phyloP scores from a whole-genome alignment of 1,140 invertebrate species.

The Hormaphis cornu region DNA sequence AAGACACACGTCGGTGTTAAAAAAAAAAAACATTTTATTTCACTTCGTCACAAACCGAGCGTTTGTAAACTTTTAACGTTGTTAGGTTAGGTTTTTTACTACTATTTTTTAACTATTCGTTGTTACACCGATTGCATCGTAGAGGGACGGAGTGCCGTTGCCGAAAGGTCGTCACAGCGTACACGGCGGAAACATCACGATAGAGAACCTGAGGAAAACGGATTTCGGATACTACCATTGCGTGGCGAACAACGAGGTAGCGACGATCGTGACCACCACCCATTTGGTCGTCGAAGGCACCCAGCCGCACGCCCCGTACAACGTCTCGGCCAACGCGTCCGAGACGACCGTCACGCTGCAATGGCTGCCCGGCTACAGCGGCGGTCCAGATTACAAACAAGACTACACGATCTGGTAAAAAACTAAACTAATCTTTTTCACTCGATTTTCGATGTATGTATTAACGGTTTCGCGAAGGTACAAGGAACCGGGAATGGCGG shows the following conservation, averaged over 20 bases:
- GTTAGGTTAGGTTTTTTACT: too few species aligned
- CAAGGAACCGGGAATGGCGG: slow-evolving; percentile 65
- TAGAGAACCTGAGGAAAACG: slow-evolving; percentile 70
- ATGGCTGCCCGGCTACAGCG: slow-evolving; percentile 91
- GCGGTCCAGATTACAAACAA: slow-evolving; percentile 86
- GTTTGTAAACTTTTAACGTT: too few species aligned
- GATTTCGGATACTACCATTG: slow-evolving; percentile 95
- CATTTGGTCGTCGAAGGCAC: slow-evolving; percentile 90
- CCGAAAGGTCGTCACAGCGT: slow-evolving; percentile 68
- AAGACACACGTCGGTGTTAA: too few species aligned
- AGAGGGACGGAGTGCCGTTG: slow-evolving; percentile 67
- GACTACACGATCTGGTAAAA: slow-evolving; percentile 81
- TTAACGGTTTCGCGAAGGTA: slow-evolving; percentile 49
- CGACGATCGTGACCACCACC: slow-evolving; percentile 79
- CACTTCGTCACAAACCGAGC: too few species aligned
- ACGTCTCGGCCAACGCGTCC: slow-evolving; percentile 75
- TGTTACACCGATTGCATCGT: background rate
- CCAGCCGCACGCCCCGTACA: slow-evolving; percentile 91
- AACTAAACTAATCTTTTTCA: too few species aligned
- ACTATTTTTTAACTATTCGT: too few species aligned
- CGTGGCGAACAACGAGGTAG: slow-evolving; percentile 87
- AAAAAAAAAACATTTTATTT: too few species aligned
- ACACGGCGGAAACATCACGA: slow-evolving; percentile 80
- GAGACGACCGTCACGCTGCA: slow-evolving; percentile 79
- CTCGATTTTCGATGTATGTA: background rate